Percentiles rank a stretch among this genome's conserved stretches.
Evolutionary conservation across 2,797 vertebrate genomes (phyloP).

Genomic region (Synanceia verrucosa): DNA sequence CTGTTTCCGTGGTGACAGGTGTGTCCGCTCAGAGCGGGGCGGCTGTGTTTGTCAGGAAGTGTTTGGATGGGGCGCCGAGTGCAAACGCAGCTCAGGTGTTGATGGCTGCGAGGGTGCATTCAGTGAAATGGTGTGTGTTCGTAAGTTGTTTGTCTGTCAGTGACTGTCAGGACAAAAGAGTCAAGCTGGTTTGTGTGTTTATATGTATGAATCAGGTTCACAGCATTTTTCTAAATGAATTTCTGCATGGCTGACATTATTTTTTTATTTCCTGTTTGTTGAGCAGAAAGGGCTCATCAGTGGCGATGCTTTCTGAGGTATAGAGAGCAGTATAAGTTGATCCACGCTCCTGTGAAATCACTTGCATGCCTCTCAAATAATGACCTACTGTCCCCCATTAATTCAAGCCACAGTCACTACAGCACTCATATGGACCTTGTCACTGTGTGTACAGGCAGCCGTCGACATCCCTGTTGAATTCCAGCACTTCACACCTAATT

Average conservation of each 20-base stretch:
- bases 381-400: slow-evolving; percentile 16
- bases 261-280: background rate
- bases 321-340: background rate
- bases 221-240: background rate
- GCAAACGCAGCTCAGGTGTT: slow-evolving; percentile 70
- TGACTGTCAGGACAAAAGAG: slow-evolving; percentile 42
- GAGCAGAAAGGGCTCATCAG: background rate
- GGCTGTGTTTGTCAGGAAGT: slow-evolving; percentile 75
- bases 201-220: background rate
- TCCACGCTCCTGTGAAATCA: background rate
- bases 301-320: background rate
- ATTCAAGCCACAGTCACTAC: slow-evolving; percentile 12
- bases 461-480: slow-evolving; percentile 42
- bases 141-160: slow-evolving; percentile 61
- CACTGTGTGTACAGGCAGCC: slow-evolving; percentile 15
- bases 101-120: slow-evolving; percentile 61
- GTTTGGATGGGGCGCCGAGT: slow-evolving; percentile 61
- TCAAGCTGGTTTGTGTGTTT: background rate
- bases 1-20: slow-evolving; percentile 77
- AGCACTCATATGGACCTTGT: slow-evolving; percentile 10
- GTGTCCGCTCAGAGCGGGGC: slow-evolving; percentile 72
- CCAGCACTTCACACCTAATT: slow-evolving; percentile 60
- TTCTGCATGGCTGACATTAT: background rate
- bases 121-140: slow-evolving; percentile 29
- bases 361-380: slow-evolving; percentile 8